Percentiles rank a stretch among this genome's conserved stretches.
Evolutionary conservation across 1,140 invertebrate species (phyloP).

Genomic region (Drosophila pseudoananassae): DNA sequence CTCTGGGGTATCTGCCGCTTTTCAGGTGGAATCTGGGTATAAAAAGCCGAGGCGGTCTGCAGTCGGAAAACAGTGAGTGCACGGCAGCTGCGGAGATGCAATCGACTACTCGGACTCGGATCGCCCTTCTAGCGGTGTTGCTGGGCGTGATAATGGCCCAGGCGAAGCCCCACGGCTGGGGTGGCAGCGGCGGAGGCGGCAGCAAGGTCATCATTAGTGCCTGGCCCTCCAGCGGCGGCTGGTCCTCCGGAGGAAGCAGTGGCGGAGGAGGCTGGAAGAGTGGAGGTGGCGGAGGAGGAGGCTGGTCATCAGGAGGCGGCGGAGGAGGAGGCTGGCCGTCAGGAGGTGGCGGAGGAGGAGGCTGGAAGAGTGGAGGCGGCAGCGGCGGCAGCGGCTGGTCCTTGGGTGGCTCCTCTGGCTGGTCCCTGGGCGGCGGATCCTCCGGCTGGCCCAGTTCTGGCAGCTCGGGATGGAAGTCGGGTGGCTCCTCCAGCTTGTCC

Average conservation of each 20-base stretch:
- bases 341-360: slow-evolving; percentile 28
- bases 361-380: slow-evolving; percentile 28
- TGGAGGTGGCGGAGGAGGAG: slow-evolving; percentile 27
- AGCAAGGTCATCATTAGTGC: slow-evolving; percentile 5
- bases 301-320: slow-evolving; percentile 34
- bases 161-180: slow-evolving; percentile 63
- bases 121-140: slow-evolving; percentile 40
- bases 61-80: slow-evolving; percentile 71
- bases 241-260: slow-evolving; percentile 16
- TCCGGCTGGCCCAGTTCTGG: slow-evolving; percentile 11
- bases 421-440: slow-evolving; percentile 23
- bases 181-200: slow-evolving; percentile 22
- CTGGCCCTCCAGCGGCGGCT: slow-evolving; percentile 6
- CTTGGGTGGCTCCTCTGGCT: slow-evolving; percentile 8
- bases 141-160: slow-evolving; percentile 37
- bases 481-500: slow-evolving; percentile 16
- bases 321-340: slow-evolving; percentile 32
- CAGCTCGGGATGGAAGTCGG: slow-evolving; percentile 23
- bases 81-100: slow-evolving; percentile 71
- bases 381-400: slow-evolving; percentile 19
- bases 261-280: slow-evolving; percentile 42
- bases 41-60: slow-evolving; percentile 66
- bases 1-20: slow-evolving; percentile 17
- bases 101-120: slow-evolving; percentile 45
- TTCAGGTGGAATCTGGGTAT: slow-evolving; percentile 34